Percentiles rank a stretch among this genome's conserved stretches.
Evolutionary conservation across 2,113 vertebrate genomes (phyloP).

Genomic region (Lepidothrix coronata): DNA sequence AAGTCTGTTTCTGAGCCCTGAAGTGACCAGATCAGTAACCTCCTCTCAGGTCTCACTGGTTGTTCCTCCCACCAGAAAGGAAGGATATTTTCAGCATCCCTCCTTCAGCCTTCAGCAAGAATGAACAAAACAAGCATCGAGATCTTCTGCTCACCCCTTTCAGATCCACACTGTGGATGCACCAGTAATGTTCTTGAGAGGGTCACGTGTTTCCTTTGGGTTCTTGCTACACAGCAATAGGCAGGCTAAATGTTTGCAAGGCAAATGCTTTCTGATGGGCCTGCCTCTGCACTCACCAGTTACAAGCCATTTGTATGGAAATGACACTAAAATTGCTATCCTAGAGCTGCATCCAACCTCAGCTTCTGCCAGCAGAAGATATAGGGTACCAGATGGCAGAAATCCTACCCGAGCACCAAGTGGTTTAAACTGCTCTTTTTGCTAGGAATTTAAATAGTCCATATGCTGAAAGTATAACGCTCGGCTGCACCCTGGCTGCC

Average conservation of each 20-base stretch:
- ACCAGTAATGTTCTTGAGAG: background rate
- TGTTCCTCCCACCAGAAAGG: background rate
- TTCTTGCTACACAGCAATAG: background rate
- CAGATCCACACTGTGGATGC: background rate
- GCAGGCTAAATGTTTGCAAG: background rate
- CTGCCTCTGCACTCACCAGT: background rate
- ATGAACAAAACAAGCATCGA: background rate
- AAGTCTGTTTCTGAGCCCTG: background rate
- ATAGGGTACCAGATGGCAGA: slow-evolving; percentile 38
- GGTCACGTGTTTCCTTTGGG: background rate
- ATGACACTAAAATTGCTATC: background rate
- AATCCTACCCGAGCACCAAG: slow-evolving; percentile 21
- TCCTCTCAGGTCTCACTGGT: background rate
- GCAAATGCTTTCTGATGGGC: background rate
- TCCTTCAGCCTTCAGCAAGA: background rate
- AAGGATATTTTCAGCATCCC: background rate
- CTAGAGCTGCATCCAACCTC: slow-evolving; percentile 9
- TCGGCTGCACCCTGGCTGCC: slow-evolving; percentile 15
- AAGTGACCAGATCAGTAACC: background rate
- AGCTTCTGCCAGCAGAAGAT: slow-evolving; percentile 37
- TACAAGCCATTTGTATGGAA: slow-evolving; percentile 34
- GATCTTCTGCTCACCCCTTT: background rate
- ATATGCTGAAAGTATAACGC: slow-evolving; percentile 3
- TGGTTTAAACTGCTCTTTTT: slow-evolving; percentile 40
- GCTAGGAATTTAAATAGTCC: slow-evolving; percentile 40